Conservation (phyloP, 2,113 vertebrate species). For the Sprattus sprattus region DNA sequence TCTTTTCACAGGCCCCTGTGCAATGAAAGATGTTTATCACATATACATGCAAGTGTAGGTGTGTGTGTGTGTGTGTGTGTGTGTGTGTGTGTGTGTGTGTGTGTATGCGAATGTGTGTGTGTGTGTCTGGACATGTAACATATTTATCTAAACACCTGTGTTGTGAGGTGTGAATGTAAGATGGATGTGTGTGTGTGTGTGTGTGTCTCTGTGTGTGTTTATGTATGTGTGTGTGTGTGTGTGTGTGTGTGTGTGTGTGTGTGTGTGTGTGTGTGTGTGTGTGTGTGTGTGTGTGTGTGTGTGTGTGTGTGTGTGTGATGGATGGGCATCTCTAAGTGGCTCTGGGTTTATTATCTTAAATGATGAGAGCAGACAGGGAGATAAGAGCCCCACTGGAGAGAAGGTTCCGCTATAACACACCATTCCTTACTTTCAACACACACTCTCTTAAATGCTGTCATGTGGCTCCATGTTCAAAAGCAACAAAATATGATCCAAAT, state of each 20-base stretch:
- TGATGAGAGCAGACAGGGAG: neutral
- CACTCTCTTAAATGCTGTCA: too few relatives aligned
- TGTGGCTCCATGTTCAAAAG: too few relatives aligned
- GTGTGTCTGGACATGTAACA: too few relatives aligned
- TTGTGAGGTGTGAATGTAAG: neutral
- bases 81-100: neutral
- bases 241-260: neutral
- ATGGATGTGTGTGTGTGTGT: neutral
- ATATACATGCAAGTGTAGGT: neutral
- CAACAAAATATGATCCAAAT: too few relatives aligned
- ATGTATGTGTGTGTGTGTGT: neutral
- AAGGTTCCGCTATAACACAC: neutral
- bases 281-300: neutral
- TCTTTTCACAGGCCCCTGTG: neutral
- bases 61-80: neutral
- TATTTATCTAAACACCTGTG: too few relatives aligned
- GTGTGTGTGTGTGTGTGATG: conserved; percentile 1
- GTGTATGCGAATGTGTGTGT: too few relatives aligned
- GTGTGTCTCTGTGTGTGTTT: neutral
- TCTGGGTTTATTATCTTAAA: neutral
- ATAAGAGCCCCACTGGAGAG: neutral
- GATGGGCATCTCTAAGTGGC: neutral
- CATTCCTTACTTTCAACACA: neutral
- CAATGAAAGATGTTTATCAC: neutral
- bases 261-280: conserved; percentile 1